phyloP scores from a whole-genome alignment of 2,888 invertebrate genomes.

The Cataglyphis cursor region DNA sequence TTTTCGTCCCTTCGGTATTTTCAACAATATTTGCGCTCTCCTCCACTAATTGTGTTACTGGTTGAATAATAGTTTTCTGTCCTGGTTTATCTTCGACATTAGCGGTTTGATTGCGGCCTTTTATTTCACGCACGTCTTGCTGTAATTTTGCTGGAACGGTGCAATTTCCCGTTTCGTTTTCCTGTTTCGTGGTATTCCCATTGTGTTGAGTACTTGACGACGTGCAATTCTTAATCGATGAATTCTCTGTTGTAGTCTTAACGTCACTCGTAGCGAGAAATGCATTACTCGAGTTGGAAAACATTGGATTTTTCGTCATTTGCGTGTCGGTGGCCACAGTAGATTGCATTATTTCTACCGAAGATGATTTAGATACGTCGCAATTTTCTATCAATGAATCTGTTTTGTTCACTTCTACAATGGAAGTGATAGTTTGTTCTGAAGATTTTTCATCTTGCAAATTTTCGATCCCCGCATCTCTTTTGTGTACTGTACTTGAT shows the following conservation, averaged over 20 bases:
- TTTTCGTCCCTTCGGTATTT: constrained; percentile 28
- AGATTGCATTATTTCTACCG: constrained; percentile 27
- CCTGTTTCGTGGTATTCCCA: constrained; percentile 2
- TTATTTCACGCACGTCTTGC: constrained; percentile 41
- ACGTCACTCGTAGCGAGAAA: constrained; percentile 26
- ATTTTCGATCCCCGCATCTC: constrained; percentile 73
- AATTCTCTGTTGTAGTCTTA: constrained; percentile 33
- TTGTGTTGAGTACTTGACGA: constrained; percentile 38
- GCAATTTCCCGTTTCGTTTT: constrained; percentile 18
- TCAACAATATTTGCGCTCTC: constrained; percentile 15
- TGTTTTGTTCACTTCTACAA: constrained; percentile 31
- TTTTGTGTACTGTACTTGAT: constrained; percentile 83
- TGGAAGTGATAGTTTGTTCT: constrained; percentile 35
- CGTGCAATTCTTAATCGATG: constrained; percentile 26
- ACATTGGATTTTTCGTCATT: constrained; percentile 17
- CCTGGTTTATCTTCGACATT: not conserved
- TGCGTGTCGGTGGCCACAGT: constrained; percentile 23
- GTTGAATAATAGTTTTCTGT: constrained; percentile 9
- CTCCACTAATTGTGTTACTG: not conserved
- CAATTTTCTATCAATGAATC: constrained; percentile 60
- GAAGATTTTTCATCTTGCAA: constrained; percentile 40
- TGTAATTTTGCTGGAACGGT: constrained; percentile 15
- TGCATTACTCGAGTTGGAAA: constrained; percentile 22
- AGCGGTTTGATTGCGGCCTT: not conserved
- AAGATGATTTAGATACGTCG: constrained; percentile 12